Evolutionary conservation across 2,888 invertebrate genomes (phyloP).

Genomic region (Charanyca ferruginea): DNA sequence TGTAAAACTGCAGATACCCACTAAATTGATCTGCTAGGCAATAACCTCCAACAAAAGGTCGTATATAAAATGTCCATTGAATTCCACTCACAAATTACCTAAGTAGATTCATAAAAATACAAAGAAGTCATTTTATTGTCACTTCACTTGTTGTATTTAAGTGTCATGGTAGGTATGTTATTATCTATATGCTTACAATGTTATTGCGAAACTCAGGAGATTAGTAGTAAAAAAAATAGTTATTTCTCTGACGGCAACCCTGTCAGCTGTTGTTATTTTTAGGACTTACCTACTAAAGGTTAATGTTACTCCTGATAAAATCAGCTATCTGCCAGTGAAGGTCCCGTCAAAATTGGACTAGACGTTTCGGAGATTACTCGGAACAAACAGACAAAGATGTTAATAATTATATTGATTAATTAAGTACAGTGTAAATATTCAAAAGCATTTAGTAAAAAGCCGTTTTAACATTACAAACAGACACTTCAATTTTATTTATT

Average conservation of each 20-base stretch:
- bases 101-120: constrained; percentile 39
- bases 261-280: constrained; percentile 1
- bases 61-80: not conserved
- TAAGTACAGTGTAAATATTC: too few species aligned
- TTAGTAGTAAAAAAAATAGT: not conserved
- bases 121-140: constrained; percentile 27
- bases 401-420: too few species aligned
- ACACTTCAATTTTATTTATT: too few species aligned
- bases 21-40: not conserved
- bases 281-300: not conserved
- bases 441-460: too few species aligned
- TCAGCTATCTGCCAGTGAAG: too few species aligned
- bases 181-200: constrained; percentile 15
- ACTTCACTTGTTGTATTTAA: constrained; percentile 13
- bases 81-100: not conserved
- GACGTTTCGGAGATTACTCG: too few species aligned
- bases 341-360: too few species aligned
- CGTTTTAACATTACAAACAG: too few species aligned
- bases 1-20: not conserved
- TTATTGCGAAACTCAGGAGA: not conserved
- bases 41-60: not conserved
- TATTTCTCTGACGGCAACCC: not conserved
- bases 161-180: not conserved
- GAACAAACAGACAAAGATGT: too few species aligned
- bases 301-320: too few species aligned